Conservation (phyloP, 2,797 vertebrate species). For the Melanotaenia boesemani region DNA sequence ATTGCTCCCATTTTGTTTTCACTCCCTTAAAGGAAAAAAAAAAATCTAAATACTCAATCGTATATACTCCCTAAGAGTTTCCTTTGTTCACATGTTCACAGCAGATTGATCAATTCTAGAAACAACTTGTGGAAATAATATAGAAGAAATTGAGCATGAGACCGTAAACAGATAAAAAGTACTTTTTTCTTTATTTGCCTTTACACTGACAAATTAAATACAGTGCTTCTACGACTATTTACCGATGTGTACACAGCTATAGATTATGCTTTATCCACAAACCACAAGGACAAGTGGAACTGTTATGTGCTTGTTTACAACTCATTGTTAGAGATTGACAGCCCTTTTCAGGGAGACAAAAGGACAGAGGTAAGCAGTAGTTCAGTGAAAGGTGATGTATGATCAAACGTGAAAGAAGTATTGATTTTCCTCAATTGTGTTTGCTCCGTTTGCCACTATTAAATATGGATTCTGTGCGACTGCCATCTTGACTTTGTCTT, state of each 20-base stretch:
- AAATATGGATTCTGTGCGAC: slow-evolving; percentile 81
- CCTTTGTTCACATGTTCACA: background rate
- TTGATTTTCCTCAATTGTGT: slow-evolving; percentile 84
- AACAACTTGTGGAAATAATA: slow-evolving; percentile 13
- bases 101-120: background rate
- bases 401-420: slow-evolving; percentile 81
- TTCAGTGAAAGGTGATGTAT: slow-evolving; percentile 77
- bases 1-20: background rate
- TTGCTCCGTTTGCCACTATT: slow-evolving; percentile 83
- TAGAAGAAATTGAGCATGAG: background rate
- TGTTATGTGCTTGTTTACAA: slow-evolving; percentile 56
- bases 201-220: slow-evolving; percentile 36
- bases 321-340: slow-evolving; percentile 29
- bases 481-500: slow-evolving; percentile 78
- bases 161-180: background rate
- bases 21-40: slow-evolving; percentile 10
- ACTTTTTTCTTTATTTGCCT: background rate
- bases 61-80: background rate
- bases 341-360: slow-evolving; percentile 62
- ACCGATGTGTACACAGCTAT: slow-evolving; percentile 14
- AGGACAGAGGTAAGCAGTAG: slow-evolving; percentile 66
- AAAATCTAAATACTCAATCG: background rate
- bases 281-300: slow-evolving; percentile 26
- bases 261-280: slow-evolving; percentile 42
- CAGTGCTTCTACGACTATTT: slow-evolving; percentile 29